Conservation (phyloP, 2,797 vertebrate genomes). For the Acrocephalus scirpaceus region DNA sequence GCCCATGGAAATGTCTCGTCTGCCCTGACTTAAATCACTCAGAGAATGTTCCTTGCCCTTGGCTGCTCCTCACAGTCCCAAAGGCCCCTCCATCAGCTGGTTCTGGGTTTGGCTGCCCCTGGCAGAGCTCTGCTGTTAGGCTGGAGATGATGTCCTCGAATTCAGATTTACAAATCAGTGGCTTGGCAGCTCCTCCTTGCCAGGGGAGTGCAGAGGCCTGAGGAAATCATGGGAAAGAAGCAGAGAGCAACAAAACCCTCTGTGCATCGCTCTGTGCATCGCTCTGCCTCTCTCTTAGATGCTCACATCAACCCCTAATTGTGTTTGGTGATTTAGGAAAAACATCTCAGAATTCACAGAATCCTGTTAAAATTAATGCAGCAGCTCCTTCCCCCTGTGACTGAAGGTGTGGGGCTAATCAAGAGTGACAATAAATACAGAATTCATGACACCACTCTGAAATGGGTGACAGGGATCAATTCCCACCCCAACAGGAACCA, state of each 20-base stretch:
- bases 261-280: too few relatives aligned
- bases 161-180: not conserved
- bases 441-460: rapidly evolving
- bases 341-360: not conserved
- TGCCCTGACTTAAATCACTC: not conserved
- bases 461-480: not conserved
- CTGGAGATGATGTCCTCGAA: not conserved
- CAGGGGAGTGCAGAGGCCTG: not conserved
- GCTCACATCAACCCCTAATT: not conserved
- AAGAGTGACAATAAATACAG: not conserved
- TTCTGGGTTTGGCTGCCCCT: not conserved
- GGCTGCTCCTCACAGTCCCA: not conserved
- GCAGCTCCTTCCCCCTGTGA: not conserved
- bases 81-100: not conserved
- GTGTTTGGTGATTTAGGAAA: not conserved
- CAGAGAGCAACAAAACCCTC: not conserved
- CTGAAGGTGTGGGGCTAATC: not conserved
- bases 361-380: not conserved
- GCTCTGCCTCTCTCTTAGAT: not conserved
- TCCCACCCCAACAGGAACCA: not conserved
- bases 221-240: not conserved
- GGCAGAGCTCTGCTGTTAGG: not conserved
- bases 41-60: not conserved
- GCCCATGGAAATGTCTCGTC: not conserved
- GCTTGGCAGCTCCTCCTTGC: not conserved